Conservation (phyloP, 1,140 invertebrate genomes). For the Conus ventricosus region DNA sequence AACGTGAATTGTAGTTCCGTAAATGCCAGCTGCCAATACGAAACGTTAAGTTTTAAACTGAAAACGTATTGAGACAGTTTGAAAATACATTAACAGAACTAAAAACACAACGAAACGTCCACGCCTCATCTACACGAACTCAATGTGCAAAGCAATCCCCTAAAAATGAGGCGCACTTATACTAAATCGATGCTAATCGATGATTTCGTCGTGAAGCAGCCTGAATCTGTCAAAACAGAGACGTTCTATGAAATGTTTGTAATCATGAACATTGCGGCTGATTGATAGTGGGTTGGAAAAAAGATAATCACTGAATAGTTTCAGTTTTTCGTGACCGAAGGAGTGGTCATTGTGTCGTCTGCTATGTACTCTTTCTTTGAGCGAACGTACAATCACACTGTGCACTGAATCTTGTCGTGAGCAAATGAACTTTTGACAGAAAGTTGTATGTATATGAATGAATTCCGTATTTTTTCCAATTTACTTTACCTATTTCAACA, state of each 20-base stretch:
- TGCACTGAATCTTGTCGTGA: constrained; percentile 6
- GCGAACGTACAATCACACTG: constrained; percentile 16
- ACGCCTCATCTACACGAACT: constrained; percentile 40
- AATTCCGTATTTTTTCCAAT: not conserved
- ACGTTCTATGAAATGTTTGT: not conserved
- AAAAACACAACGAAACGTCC: constrained; percentile 40
- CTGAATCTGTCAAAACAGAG: constrained; percentile 11
- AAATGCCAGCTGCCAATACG: constrained; percentile 25
- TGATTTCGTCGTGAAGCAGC: constrained; percentile 33
- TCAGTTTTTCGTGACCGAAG: not conserved
- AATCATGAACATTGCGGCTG: not conserved
- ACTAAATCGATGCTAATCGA: constrained; percentile 42
- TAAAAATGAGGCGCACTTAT: constrained; percentile 43
- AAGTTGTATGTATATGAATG: constrained; percentile 7
- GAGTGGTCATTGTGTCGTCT: not conserved
- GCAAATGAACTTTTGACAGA: constrained; percentile 25
- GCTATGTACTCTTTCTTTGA: constrained; percentile 32
- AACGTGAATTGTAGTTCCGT: not conserved
- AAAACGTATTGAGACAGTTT: constrained; percentile 17
- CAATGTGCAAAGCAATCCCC: constrained; percentile 34
- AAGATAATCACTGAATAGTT: not conserved
- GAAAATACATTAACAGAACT: constrained; percentile 31
- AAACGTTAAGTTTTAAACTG: constrained; percentile 22
- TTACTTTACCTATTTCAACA: not conserved
- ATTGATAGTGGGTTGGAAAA: not conserved